Base-by-base conservation (phyloP, 2,797 vertebrate genomes). In the Spondyliosoma cantharus region DNA sequence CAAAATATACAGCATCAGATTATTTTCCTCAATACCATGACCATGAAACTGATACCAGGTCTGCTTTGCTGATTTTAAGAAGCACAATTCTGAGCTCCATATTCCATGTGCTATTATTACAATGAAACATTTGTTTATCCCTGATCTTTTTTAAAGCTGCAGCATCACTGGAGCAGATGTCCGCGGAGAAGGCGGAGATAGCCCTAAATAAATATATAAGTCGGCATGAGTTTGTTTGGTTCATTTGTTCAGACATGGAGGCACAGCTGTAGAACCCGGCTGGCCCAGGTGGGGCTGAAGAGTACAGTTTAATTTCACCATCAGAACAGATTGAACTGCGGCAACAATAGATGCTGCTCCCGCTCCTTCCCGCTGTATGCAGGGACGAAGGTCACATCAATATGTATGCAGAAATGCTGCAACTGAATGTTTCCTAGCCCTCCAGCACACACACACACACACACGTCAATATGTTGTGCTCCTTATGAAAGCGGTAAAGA, bases 301-400 rank as follows among this genome's bases (percentile, higher is more conserved):
- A 78, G 78, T 56, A 42, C 56, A 20, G 53, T 84, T 84, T 71
- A 62, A 75, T 80, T 78, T 70, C 73, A 20, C 57, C 64, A 42
- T 73, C 67, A 73, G 78, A 37, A 54, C 48, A 59, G 57, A 79
- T 29, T 74, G 65, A 81, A 82, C 60, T 20, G 29, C 9, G 58
- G 75, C 52, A 48, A 8, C 73, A 50, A 17, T 65, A 49, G 61
- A 74, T 65, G 24, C 25, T 43, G 49, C 67, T 17, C 48, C 53
- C 29, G 19, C 58, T 46, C 62, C n/a, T 25, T 77, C 60, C 13
- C n/a, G 29, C 65, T 62, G 17, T 49, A 22, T 72, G 15, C 14
- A 1, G 29, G 58, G 49, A 57, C 29, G 49, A 78, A 63, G 66
- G 82, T 83, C 80, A 85, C 67, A 69, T 86, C 70, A 80, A 61